Evolutionary conservation across 92 coral and sea anemone genomes (phyloP).

Genomic region (Desmophyllum pertusum): DNA sequence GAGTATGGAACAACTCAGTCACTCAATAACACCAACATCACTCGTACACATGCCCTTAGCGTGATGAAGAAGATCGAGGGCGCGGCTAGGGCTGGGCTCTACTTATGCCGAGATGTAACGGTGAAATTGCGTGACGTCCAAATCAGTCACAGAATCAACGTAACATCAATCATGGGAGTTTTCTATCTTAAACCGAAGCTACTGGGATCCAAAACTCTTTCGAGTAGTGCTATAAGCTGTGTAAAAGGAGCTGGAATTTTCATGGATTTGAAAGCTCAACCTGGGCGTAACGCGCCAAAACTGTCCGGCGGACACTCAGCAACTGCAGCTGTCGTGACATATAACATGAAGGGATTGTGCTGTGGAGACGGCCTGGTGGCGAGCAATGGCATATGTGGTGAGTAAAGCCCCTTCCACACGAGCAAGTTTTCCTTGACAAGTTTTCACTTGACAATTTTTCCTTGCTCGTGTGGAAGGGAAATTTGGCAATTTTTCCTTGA

Average conservation of each 20-base stretch:
- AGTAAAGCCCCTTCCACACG: no score
- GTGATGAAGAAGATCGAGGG: conserved; percentile 36
- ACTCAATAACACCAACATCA: conserved; percentile 17
- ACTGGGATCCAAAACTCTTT: neutral
- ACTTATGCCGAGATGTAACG: conserved; percentile 23
- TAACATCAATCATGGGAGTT: conserved; percentile 20
- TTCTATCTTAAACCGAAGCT: conserved; percentile 21
- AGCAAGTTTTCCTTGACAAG: no score
- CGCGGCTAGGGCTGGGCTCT: conserved; percentile 16
- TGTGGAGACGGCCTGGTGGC: conserved; percentile 33
- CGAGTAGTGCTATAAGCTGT: conserved; percentile 37
- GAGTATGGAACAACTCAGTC: conserved; percentile 40
- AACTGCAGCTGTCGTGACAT: conserved; percentile 4
- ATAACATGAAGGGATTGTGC: conserved; percentile 12
- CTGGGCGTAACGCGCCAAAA: conserved; percentile 24
- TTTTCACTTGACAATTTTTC: no score
- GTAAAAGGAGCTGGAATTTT: conserved; percentile 18
- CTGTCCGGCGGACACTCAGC: conserved; percentile 11
- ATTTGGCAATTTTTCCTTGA: no score
- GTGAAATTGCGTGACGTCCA: conserved; percentile 44
- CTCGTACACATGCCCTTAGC: conserved; percentile 19
- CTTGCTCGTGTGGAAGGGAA: no score
- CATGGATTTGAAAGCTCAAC: conserved; percentile 10
- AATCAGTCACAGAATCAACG: neutral
- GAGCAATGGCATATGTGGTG: conserved; percentile 24